Conservation (phyloP, 2,113 vertebrate genomes). For the Microcebus tavaratra region DNA sequence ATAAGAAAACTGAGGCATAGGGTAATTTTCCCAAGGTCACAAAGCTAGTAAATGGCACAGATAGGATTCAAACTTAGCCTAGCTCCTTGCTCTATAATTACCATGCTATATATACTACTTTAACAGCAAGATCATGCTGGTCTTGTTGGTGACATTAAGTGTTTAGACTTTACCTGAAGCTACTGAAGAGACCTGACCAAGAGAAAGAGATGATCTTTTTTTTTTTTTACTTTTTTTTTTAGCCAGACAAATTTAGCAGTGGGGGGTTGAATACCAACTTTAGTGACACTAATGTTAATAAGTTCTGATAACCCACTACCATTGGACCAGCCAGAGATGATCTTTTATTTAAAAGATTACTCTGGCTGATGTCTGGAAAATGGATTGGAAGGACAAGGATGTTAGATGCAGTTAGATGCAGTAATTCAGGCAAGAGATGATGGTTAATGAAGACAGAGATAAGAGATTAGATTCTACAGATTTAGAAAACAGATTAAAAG, state of each 20-base stretch:
- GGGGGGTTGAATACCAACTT: no score
- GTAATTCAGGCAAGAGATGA: neutral
- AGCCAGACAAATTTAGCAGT: no score
- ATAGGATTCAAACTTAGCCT: neutral
- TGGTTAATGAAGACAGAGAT: neutral
- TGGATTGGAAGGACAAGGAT: neutral
- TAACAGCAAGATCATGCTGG: neutral
- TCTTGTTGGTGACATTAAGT: neutral
- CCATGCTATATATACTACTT: neutral
- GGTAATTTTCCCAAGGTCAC: neutral
- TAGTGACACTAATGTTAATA: no score
- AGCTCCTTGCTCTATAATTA: neutral
- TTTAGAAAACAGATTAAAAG: neutral
- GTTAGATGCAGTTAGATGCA: neutral
- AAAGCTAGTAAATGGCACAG: neutral
- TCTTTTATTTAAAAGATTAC: neutral
- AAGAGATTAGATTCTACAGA: neutral
- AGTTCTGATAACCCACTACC: no score
- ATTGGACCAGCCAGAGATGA: no score
- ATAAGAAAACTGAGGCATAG: neutral
- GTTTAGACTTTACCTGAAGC: neutral
- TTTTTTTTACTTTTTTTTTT: no score
- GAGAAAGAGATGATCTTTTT: no score
- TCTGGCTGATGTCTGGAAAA: neutral
- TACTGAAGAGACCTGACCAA: neutral